Conservation (phyloP, 2,888 invertebrate species). For the Idaea aversata region DNA sequence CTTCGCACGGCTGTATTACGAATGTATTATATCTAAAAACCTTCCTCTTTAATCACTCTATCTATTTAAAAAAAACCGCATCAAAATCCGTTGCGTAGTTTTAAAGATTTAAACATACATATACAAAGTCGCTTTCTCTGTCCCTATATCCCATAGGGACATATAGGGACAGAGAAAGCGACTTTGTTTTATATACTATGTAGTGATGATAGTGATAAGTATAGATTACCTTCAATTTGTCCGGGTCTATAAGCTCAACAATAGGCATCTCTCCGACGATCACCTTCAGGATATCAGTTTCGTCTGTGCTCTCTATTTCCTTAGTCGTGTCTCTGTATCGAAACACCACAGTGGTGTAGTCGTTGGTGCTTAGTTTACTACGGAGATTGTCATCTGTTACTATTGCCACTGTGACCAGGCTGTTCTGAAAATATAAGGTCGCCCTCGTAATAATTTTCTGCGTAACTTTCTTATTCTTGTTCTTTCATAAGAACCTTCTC, state of each 20-base stretch:
- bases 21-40: too few species aligned
- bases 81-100: too few species aligned
- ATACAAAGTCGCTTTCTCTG: too few species aligned
- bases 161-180: too few species aligned
- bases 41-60: too few species aligned
- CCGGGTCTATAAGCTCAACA: conserved; percentile 49
- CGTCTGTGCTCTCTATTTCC: conserved; percentile 54
- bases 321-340: conserved; percentile 43
- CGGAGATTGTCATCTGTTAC: conserved; percentile 54
- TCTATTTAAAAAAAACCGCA: too few species aligned
- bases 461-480: conserved; percentile 4
- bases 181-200: too few species aligned
- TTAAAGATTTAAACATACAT: too few species aligned
- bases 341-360: conserved; percentile 54
- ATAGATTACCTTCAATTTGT: conserved; percentile 61
- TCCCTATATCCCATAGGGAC: too few species aligned
- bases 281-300: conserved; percentile 50
- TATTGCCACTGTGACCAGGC: conserved; percentile 51
- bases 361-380: conserved; percentile 43
- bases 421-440: conserved; percentile 44
- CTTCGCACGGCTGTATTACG: too few species aligned
- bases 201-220: too few species aligned
- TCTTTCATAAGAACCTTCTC: too few species aligned
- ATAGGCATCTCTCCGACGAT: conserved; percentile 54
- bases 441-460: conserved; percentile 7